phyloP scores from a whole-genome alignment of 2,113 vertebrate genomes.

The Centrocercus urophasianus region DNA sequence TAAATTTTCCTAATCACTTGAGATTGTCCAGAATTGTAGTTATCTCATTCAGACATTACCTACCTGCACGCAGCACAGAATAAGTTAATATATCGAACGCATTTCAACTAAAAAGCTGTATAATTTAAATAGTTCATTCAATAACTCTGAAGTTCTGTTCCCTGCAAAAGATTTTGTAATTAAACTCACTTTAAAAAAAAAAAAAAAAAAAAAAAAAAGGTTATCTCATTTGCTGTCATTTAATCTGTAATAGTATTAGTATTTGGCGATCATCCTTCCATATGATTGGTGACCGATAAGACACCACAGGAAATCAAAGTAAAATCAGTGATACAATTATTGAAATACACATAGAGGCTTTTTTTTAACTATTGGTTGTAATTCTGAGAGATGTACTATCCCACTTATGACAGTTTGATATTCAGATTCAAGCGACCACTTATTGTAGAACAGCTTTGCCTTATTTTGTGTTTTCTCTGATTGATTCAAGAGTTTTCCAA shows the following conservation, averaged over 20 bases:
- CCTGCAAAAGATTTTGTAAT: conserved; percentile 7
- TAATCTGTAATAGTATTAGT: neutral
- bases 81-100: conserved; percentile 2
- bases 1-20: conserved; percentile 33
- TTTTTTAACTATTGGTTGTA: neutral
- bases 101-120: conserved; percentile 8
- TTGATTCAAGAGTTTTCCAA: neutral
- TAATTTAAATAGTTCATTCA: conserved; percentile 4
- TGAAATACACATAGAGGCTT: neutral
- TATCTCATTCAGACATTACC: neutral
- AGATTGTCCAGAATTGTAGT: conserved; percentile 10
- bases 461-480: neutral
- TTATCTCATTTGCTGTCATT: neutral
- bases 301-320: neutral
- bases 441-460: neutral
- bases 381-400: neutral
- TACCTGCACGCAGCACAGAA: conserved; percentile 4
- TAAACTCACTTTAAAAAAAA: neutral
- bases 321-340: neutral
- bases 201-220: neutral
- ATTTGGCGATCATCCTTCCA: neutral
- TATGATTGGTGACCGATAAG: neutral
- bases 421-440: neutral
- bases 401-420: neutral
- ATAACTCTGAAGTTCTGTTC: neutral